Evolutionary conservation across 2,797 vertebrate genomes (phyloP), one percentile per base, ranked within the genome.

Genomic region (Enoplosus armatus): DNA sequence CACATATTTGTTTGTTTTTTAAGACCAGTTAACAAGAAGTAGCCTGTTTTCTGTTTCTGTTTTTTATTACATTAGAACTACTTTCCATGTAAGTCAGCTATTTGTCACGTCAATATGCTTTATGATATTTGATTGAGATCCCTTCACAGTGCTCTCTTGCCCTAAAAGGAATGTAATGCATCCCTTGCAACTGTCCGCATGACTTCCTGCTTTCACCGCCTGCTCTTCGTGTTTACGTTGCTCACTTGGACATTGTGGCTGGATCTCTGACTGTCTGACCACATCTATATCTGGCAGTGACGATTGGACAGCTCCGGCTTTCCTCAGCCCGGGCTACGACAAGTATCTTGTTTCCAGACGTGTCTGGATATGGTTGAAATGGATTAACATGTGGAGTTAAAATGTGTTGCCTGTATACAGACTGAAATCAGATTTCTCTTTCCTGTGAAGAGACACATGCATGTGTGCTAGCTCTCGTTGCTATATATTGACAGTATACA

Each of bases 371-470:
- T 22, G 15, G 11, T 22, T 55, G 6, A 54, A 12, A 27, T 35
- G 18, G 62, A 78, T 85, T 71, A 59, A 76, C 47, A 67, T 9
- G 0, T 41, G 24, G 69, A 55, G 77, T 83, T 81, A 65, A 81
- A 81, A 74, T 43, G 58, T 54, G 35, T 74, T 31, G 53, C 39
- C 58, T 76, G 67, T 67, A 29, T 3, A 58, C 61, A 78, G 20
- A 16, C 24, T 7, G 26, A 43, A 54, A 65, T 77, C 54, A 48
- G 29, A 77, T 69, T 62, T 63, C 8, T 61, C 39, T 35, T 20
- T 58, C 18, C 27, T 20, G 10, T 59, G 68, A 45, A 33, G 55
- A n/a, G 50, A 20, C 20, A 20, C 24, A 31, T 47, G 35, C 64
- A 54, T 2, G 55, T 67, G 10, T 14, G 20, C 58, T 29, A 8